These are phyloP conservation scores for Venusia cambrica DNA, from an alignment of 2,888 invertebrate species.

Conservation along the genomic window DNA sequence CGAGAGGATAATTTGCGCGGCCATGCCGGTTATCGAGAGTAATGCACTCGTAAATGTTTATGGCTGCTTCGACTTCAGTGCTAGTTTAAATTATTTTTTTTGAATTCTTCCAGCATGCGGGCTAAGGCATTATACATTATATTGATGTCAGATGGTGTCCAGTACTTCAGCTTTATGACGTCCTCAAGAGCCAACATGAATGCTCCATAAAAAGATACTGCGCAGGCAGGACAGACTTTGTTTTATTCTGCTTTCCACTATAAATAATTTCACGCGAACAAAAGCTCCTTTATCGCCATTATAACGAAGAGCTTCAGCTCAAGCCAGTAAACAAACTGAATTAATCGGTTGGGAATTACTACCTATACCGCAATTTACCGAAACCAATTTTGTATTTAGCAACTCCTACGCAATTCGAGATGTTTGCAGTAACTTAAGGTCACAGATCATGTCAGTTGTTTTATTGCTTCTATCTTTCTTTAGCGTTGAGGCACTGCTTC, in stretches of 20 bases:
- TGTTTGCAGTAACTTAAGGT: slow-evolving; percentile 53
- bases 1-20: slow-evolving; percentile 56
- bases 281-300: slow-evolving; percentile 8
- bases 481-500: no score
- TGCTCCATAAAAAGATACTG: slow-evolving; percentile 32
- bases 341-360: slow-evolving; percentile 56
- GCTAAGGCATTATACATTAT: slow-evolving; percentile 48
- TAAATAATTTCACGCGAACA: slow-evolving; percentile 3
- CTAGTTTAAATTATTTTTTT: slow-evolving; percentile 67
- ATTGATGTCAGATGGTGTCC: slow-evolving; percentile 52
- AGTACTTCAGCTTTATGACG: slow-evolving; percentile 58
- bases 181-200: slow-evolving; percentile 40
- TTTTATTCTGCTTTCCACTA: slow-evolving; percentile 8
- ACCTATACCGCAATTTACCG: slow-evolving; percentile 58
- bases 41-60: slow-evolving; percentile 79
- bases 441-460: slow-evolving; percentile 38
- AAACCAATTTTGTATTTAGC: slow-evolving; percentile 69
- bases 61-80: slow-evolving; percentile 59
- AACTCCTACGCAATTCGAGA: slow-evolving; percentile 62
- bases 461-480: slow-evolving; percentile 28
- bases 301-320: slow-evolving; percentile 3
- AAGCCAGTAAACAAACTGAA: slow-evolving; percentile 46
- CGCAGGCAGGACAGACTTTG: slow-evolving; percentile 5
- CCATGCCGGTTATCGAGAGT: slow-evolving; percentile 61
- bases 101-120: slow-evolving; percentile 41